A percentile compares a stretch with the other conserved stretches of the same genome.
phyloP scores from a whole-genome alignment of 2,888 invertebrate genomes.

The Drosophila ezoana region DNA sequence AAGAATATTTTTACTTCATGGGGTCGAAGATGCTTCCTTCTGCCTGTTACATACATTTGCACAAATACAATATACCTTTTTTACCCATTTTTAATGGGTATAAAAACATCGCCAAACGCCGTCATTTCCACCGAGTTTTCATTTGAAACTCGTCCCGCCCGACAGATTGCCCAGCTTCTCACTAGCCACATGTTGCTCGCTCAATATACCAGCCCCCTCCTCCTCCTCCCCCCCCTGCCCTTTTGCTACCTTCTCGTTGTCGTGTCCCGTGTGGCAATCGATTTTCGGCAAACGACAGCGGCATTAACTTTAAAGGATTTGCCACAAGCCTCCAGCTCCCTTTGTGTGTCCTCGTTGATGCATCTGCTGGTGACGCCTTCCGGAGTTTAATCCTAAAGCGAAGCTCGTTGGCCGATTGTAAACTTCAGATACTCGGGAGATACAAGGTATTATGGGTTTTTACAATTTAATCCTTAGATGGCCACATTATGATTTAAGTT shows the following conservation, averaged over 20 bases:
- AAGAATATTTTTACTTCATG: too few species aligned
- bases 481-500: too few species aligned
- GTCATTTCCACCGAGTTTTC: slow-evolving; percentile 24
- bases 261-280: slow-evolving; percentile 53
- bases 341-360: slow-evolving; percentile 3
- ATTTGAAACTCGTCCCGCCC: slow-evolving; percentile 4
- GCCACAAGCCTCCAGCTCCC: slow-evolving; percentile 20
- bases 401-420: neutral
- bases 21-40: too few species aligned
- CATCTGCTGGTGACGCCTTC: slow-evolving; percentile 17
- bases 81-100: too few species aligned
- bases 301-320: slow-evolving; percentile 43
- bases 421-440: too few species aligned
- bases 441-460: too few species aligned
- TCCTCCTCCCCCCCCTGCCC: neutral
- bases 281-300: slow-evolving; percentile 62
- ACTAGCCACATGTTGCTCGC: slow-evolving; percentile 50
- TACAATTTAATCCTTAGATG: too few species aligned
- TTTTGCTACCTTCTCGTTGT: slow-evolving; percentile 1
- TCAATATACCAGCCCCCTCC: neutral
- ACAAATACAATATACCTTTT: too few species aligned
- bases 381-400: slow-evolving; percentile 21
- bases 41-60: too few species aligned
- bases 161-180: slow-evolving; percentile 12
- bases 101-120: slow-evolving; percentile 29